Evolutionary conservation across 2,888 invertebrate genomes (phyloP), one percentile per base, ranked within the genome.

Genomic region (Diadromus collaris): DNA sequence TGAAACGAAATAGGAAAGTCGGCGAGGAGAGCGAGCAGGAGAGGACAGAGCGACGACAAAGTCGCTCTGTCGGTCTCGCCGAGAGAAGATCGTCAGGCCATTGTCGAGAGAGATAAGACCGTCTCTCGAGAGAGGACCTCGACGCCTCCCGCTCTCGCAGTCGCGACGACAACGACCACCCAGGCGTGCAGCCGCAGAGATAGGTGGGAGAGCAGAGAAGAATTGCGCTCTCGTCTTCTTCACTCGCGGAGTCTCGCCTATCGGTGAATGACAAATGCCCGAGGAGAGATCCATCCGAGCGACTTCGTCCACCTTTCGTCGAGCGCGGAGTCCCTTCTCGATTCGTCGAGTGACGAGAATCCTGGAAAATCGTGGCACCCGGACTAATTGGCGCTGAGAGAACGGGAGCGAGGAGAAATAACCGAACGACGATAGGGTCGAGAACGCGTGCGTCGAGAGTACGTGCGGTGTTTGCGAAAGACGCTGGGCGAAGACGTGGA

Each of bases 251-350:
- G 54, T 5, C 16, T 56, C 29, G 80, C 79, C 85, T 86, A 88
- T 87, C 87, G 84, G 85, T 85, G 86, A 88, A 88, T 88, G 89
- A 89, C 88, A 89, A 89, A 89, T 87, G 76, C 58, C 58, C 46
- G 32, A 32, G 32, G 24, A 60, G 24, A 13, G 64, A 10, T 60
- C 51, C 56, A 46, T 75, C 54, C 58, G 61, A 34, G n/a, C 73
- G 69, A 67, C 51, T 58, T 19, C 67, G 46, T 41, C 48, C 63
- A 10, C 51, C 44, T 60, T 61, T 61, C 69, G 68, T 64, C 21
- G 64, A 63, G 38, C 68, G 32, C 44, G 34, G 41, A 64, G 69
- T 65, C 65, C 56, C 19, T 19, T 19, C 51, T 13, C 46, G 60
- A 51, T 68, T 70, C 24, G 48, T 34, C 64, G 69, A 69, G 51